These are phyloP conservation scores for Hiodon alosoides DNA, from an alignment of 2,113 vertebrate genomes.

Conservation along the genomic window DNA sequence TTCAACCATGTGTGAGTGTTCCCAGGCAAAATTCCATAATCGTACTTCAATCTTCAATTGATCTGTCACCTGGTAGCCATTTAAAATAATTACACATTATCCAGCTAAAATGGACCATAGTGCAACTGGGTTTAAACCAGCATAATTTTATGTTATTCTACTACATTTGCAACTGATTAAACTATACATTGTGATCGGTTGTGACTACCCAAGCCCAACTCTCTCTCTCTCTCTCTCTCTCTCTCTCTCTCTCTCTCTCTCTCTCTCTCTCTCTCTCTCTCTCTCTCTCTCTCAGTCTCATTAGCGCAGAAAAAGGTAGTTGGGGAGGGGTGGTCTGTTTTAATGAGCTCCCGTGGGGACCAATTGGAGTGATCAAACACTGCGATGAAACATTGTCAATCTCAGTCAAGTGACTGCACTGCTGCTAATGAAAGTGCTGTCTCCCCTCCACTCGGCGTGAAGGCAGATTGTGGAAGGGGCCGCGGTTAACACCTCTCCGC, in stretches of 20 bases:
- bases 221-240: constrained; percentile 10
- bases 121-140: too few relatives aligned
- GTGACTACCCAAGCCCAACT: too few relatives aligned
- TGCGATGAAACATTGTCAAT: constrained; percentile 20
- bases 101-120: too few relatives aligned
- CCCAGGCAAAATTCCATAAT: too few relatives aligned
- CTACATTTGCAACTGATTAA: too few relatives aligned
- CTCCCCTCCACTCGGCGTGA: neutral
- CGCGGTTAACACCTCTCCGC: neutral
- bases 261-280: neutral
- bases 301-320: constrained; percentile 32
- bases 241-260: neutral
- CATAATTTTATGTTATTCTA: too few relatives aligned
- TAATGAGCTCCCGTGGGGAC: constrained; percentile 66
- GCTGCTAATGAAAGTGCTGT: neutral
- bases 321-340: constrained; percentile 35
- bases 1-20: too few relatives aligned
- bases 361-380: constrained; percentile 46
- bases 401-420: neutral
- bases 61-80: too few relatives aligned
- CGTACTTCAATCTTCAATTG: too few relatives aligned
- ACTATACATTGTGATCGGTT: too few relatives aligned
- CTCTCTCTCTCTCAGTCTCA: constrained; percentile 2
- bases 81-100: too few relatives aligned
- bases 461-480: neutral